Base-by-base conservation (phyloP, 2,113 vertebrate species). In the Narcine bancroftii region DNA sequence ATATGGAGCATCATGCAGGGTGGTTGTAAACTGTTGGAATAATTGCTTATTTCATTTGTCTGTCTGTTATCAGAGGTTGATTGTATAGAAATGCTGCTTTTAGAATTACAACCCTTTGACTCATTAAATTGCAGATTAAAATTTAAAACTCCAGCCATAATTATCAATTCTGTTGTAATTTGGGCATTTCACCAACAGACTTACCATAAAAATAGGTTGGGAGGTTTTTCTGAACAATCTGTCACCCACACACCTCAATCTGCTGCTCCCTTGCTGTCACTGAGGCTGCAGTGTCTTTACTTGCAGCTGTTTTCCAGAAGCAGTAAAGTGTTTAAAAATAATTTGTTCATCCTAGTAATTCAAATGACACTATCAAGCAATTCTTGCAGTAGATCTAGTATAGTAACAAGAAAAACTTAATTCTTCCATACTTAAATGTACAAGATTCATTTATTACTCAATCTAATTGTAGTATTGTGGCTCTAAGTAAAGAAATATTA, bases 311-410 rank as follows among this genome's bases (percentile, higher is more conserved):
- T 85, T 85, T 85, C 50, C 29, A 36, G 50, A 1, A 13, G 24
- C 3, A 85, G 60, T 33, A 85, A 85, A 33, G 3, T 85, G 81
- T 85, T 85, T 85, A 56, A 85, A 85, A 53, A 85, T 81, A 81
- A 81, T 81, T 81, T 81, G 45, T 81, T 50, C 45, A 26, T 81
- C 77, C 29, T 24, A 81, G 77, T 45, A 47, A 50, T 81, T 50
- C 77, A 47, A 81, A 9, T 81, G 45, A 81, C 77, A 81, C 77
- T 26, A 50, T 42, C 45, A 81, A 81, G 42, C 77, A 81, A 53
- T 81, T 29, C 77, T 50, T 81, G 77, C 45, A 13, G 42, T 50
- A 50, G 77, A 81, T 45, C 11, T 53, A 26, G 50, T 45, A 53
- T 11, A 81, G 77, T 29, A 10, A 81, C 42, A 81, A 81, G 77